Evolutionary conservation across 1,140 invertebrate genomes (phyloP), one percentile per base, ranked within the genome.

Genomic region (Cherax quadricarinatus): DNA sequence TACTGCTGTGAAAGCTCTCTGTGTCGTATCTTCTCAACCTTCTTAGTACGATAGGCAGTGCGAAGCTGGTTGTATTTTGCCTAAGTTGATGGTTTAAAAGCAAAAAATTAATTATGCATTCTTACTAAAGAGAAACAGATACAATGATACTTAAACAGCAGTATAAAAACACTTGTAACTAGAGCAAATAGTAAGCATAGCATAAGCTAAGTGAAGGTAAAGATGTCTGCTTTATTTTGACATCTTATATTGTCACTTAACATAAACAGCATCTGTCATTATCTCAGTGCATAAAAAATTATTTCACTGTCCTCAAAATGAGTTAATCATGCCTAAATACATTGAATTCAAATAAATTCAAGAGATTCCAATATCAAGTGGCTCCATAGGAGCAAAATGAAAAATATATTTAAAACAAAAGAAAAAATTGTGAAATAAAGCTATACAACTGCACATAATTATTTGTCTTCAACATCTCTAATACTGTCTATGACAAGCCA

Each of bases 11-110:
- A 86, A 24, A 91, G 60, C 53, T 91, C 84, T 41, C 85, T 79
- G 41, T 60, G 90, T 24, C 24, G 75, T 48, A 70, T 66, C 62
- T 87, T 86, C 30, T 91, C 90, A 1, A 48, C 62, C 79, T 82
- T 91, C 53, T 87, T 86, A 53, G 75, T 57, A 82, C 90, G 84
- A 80, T 91, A 91, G 53, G 90, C 90, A 73, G 85, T 16, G 60
- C 90, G 90, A 66, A 91, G 90, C 84, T 91, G 90, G 82, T 91
- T 86, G 84, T 91, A 91, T 57, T 91, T 91, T 53, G 84, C 90
- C 90, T 91, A 81, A 60, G 66, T 91, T 48, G 24, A 83, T 48
- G 62, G 60, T 82, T 30, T 30, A 75, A 30, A 75, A 75, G 21
- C 24, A 75, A 75, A 24, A 41, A 30, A 75, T 75, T 75, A 75